A percentile compares a stretch with the other conserved stretches of the same genome.
These are phyloP conservation scores for Tetrapedia diversipes DNA, from an alignment of 2,888 invertebrate genomes.

Conservation along the genomic window DNA sequence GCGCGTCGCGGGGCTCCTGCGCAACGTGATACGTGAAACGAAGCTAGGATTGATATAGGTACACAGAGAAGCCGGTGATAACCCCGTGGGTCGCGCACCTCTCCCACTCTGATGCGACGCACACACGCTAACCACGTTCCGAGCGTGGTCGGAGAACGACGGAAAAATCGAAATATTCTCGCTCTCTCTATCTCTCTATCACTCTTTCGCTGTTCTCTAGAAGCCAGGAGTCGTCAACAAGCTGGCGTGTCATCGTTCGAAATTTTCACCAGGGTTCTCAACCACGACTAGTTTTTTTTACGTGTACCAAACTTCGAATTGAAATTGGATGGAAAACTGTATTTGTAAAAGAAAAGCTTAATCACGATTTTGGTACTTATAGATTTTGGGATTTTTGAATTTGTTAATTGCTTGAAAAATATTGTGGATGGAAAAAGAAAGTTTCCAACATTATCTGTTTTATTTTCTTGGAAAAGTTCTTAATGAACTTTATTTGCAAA, in stretches of 20 bases:
- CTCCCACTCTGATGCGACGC: slow-evolving; percentile 75
- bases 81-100: slow-evolving; percentile 79
- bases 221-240: slow-evolving; percentile 43
- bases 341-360: no score
- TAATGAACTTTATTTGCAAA: no score
- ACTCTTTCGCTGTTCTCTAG: neutral
- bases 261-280: slow-evolving; percentile 35
- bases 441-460: no score
- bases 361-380: no score
- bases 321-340: no score
- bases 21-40: slow-evolving; percentile 71
- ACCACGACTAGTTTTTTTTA: slow-evolving; percentile 13
- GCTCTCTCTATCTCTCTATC: neutral
- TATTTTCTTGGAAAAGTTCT: no score
- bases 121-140: slow-evolving; percentile 62
- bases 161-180: slow-evolving; percentile 57
- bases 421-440: no score
- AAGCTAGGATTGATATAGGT: slow-evolving; percentile 77
- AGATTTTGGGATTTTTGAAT: no score
- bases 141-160: slow-evolving; percentile 47
- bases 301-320: no score
- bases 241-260: slow-evolving; percentile 24
- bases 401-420: no score
- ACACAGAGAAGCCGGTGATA: slow-evolving; percentile 75
- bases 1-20: slow-evolving; percentile 59